Evolutionary conservation across 1,140 invertebrate species (phyloP).

Genomic region (Drosophila malerkotliana): DNA sequence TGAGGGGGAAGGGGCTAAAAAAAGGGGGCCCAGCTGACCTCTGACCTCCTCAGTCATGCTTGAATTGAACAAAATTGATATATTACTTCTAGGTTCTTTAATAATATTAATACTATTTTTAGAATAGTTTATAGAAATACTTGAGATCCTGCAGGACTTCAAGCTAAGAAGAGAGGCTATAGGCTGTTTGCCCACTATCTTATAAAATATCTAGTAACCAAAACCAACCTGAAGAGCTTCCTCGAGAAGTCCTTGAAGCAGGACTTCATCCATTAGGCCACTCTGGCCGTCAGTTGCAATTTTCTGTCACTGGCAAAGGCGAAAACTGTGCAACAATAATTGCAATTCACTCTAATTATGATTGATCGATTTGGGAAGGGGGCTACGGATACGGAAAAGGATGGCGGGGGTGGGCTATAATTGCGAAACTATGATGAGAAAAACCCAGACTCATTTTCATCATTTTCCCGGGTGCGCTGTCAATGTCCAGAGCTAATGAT

Average conservation of each 20-base stretch:
- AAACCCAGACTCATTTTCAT: conserved; percentile 10
- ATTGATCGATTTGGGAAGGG: conserved; percentile 63
- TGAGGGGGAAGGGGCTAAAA: neutral
- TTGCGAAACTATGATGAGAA: conserved; percentile 66
- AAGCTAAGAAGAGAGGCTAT: too few species aligned
- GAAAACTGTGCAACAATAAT: conserved; percentile 75
- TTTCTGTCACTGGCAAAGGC: conserved; percentile 17
- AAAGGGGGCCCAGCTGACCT: neutral
- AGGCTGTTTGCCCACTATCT: too few species aligned
- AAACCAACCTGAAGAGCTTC: conserved; percentile 11
- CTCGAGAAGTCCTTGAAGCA: neutral
- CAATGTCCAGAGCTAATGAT: conserved; percentile 76
- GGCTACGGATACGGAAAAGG: too few species aligned
- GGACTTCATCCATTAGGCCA: conserved; percentile 43
- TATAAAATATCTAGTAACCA: too few species aligned
- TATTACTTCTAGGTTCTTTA: neutral
- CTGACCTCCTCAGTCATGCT: conserved; percentile 9
- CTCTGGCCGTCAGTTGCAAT: conserved; percentile 55
- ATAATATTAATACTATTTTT: too few species aligned
- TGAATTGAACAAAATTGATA: neutral
- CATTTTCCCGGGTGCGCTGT: conserved; percentile 38
- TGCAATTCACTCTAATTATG: conserved; percentile 80
- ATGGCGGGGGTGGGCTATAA: conserved; percentile 24
- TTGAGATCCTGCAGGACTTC: too few species aligned
- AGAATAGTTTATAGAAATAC: too few species aligned